These are phyloP conservation scores for Mesitornis unicolor DNA, from an alignment of 2,113 vertebrate genomes.

Conservation along the genomic window DNA sequence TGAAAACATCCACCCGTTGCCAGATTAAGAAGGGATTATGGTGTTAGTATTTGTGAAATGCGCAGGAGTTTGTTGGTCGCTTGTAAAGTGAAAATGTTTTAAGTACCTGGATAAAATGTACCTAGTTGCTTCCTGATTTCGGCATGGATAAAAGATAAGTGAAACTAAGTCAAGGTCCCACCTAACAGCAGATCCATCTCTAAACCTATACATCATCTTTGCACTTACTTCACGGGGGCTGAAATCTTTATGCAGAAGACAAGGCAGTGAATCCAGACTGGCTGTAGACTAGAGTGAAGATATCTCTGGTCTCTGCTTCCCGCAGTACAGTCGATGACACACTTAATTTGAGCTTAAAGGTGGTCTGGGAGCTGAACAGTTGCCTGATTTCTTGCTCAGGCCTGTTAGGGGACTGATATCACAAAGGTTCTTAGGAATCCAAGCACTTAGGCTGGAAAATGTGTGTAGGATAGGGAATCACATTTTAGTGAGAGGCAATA, in stretches of 20 bases:
- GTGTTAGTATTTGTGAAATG: constrained; percentile 31
- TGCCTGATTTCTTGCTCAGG: neutral
- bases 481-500: neutral
- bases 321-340: neutral
- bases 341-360: neutral
- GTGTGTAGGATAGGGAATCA: neutral
- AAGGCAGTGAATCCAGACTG: neutral
- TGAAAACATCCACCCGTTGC: constrained; percentile 15
- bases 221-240: neutral
- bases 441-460: neutral
- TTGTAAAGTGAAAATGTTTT: constrained; percentile 23
- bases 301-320: neutral
- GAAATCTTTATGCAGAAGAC: neutral
- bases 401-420: neutral
- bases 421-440: neutral
- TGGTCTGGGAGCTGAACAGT: neutral
- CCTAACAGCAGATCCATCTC: neutral
- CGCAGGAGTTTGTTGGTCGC: neutral
- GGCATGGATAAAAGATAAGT: neutral
- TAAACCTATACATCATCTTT: neutral
- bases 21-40: constrained; percentile 30
- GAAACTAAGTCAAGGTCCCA: neutral
- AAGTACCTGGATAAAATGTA: constrained; percentile 13
- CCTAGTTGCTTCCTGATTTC: neutral
- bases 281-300: neutral